Evolutionary conservation across 2,888 invertebrate species (phyloP).

Genomic region (Conomelus anceps): DNA sequence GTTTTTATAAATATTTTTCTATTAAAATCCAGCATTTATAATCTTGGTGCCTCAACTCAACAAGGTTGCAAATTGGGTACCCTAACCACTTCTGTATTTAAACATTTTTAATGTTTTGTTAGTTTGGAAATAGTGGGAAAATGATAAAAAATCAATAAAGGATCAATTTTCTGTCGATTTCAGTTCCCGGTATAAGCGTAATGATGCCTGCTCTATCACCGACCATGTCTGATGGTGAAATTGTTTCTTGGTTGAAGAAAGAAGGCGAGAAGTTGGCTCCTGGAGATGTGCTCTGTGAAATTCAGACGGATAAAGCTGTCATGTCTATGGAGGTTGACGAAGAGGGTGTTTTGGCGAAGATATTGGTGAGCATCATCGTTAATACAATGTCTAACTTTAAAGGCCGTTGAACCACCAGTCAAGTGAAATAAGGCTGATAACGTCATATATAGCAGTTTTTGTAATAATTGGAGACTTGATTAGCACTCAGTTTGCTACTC

Average conservation of each 20-base stretch:
- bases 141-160: no score
- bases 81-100: no score
- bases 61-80: no score
- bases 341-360: conserved; percentile 53
- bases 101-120: no score
- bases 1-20: no score
- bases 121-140: no score
- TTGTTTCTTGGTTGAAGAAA: conserved; percentile 51
- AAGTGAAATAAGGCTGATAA: not conserved
- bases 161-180: not conserved
- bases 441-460: not conserved
- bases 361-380: conserved; percentile 42
- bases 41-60: no score
- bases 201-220: conserved; percentile 56
- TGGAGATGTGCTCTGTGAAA: conserved; percentile 58
- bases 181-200: conserved; percentile 32
- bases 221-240: conserved; percentile 55
- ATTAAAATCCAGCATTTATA: no score
- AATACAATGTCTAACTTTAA: no score
- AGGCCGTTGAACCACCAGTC: no score
- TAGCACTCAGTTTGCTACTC: not conserved
- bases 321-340: conserved; percentile 55
- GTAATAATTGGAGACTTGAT: not conserved
- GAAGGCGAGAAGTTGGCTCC: conserved; percentile 50
- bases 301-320: conserved; percentile 59